Evolutionary conservation across 35 echinoderm and acorn worm genomes (phyloP).

Genomic region (Ophioderma brevispina): DNA sequence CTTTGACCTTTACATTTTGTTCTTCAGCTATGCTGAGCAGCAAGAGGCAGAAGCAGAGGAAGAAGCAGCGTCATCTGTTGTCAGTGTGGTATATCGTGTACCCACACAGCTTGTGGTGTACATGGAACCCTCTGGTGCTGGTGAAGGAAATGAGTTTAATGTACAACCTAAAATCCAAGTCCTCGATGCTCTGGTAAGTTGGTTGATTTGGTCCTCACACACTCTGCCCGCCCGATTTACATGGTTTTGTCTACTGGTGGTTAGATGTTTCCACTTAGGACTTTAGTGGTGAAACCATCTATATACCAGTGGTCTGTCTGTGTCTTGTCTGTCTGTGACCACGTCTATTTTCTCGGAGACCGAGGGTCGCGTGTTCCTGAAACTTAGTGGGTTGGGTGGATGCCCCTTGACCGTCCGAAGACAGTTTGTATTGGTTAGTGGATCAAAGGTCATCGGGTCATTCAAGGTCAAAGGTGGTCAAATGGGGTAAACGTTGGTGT

Average conservation of each 20-base stretch:
- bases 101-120: conserved; percentile 35
- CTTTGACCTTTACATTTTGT: background rate
- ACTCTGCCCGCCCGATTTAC: background rate
- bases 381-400: no score
- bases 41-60: conserved; percentile 35
- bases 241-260: background rate
- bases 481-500: no score
- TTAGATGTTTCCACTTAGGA: background rate
- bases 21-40: conserved; percentile 60
- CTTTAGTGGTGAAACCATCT: background rate
- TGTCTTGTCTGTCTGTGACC: no score
- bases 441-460: no score
- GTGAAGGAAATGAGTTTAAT: conserved; percentile 36
- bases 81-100: conserved; percentile 40
- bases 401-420: no score
- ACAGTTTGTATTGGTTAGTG: no score
- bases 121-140: conserved; percentile 51
- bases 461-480: no score
- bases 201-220: no score
- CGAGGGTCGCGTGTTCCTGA: no score
- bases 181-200: conserved; percentile 78
- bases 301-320: no score
- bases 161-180: conserved; percentile 72
- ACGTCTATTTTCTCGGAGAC: no score
- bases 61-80: background rate